phyloP scores from a whole-genome alignment of 2,113 vertebrate genomes.

The Nerophis ophidion region DNA sequence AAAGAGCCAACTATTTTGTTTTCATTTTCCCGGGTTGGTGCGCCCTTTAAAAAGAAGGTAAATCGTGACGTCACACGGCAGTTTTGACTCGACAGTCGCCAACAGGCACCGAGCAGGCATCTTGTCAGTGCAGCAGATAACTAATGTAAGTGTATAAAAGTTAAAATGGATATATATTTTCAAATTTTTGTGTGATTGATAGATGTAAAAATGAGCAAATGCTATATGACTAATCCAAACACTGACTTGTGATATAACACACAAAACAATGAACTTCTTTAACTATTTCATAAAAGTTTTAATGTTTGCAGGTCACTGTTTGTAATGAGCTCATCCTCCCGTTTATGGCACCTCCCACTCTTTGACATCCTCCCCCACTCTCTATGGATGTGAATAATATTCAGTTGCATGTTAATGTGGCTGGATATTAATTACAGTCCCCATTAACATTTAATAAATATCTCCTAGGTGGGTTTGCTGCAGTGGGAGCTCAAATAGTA shows the following conservation, averaged over 20 bases:
- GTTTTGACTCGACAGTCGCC: too few relatives aligned
- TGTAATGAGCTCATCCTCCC: not conserved
- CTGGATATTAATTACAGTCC: constrained; percentile 69
- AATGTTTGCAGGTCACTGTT: not conserved
- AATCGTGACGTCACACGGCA: too few relatives aligned
- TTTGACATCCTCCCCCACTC: constrained; percentile 3
- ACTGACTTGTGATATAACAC: not conserved
- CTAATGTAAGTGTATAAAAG: too few relatives aligned
- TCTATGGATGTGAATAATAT: constrained; percentile 39
- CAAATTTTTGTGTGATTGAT: too few relatives aligned
- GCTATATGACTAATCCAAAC: too few relatives aligned
- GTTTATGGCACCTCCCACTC: not conserved
- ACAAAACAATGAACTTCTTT: not conserved
- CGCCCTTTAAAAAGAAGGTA: too few relatives aligned
- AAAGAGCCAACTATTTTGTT: too few relatives aligned
- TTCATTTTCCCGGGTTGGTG: too few relatives aligned
- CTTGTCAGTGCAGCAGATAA: too few relatives aligned
- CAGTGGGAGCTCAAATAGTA: constrained; percentile 67
- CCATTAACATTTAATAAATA: constrained; percentile 72
- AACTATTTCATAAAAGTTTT: not conserved
- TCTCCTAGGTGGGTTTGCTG: constrained; percentile 65
- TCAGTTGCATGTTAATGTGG: constrained; percentile 50
- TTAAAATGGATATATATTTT: too few relatives aligned
- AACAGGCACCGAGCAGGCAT: too few relatives aligned
- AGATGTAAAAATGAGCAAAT: too few relatives aligned